Conservation (phyloP, 2,113 vertebrate genomes). For the Pelecanoides urinatrix region DNA sequence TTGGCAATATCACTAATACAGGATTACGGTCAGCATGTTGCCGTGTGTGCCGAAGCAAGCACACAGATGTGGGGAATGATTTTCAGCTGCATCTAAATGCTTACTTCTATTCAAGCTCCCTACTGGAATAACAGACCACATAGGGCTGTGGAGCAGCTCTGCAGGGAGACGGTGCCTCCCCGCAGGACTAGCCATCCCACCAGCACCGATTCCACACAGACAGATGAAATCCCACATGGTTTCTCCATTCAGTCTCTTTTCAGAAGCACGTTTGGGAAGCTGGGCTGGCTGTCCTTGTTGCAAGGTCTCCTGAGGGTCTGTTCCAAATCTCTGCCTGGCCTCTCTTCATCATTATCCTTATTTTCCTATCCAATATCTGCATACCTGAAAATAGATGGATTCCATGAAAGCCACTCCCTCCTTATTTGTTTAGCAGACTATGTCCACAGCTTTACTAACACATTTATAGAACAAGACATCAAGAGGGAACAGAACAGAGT, state of each 20-base stretch:
- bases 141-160: not conserved
- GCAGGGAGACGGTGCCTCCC: not conserved
- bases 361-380: not conserved
- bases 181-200: not conserved
- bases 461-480: not conserved
- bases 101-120: not conserved
- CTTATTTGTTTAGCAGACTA: not conserved
- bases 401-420: not conserved
- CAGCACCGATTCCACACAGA: not conserved
- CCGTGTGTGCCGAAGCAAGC: not conserved
- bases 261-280: not conserved
- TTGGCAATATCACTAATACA: conserved; percentile 1
- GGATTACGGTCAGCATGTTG: conserved; percentile 25
- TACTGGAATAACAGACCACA: not conserved
- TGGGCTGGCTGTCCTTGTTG: not conserved
- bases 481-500: not conserved
- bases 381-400: not conserved
- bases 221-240: not conserved
- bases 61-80: not conserved
- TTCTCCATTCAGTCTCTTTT: not conserved
- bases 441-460: not conserved
- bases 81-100: not conserved
- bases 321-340: not conserved
- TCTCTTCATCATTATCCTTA: not conserved
- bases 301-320: not conserved